Conservation (phyloP, 2,797 vertebrate genomes). For the Oophaga sylvatica region DNA sequence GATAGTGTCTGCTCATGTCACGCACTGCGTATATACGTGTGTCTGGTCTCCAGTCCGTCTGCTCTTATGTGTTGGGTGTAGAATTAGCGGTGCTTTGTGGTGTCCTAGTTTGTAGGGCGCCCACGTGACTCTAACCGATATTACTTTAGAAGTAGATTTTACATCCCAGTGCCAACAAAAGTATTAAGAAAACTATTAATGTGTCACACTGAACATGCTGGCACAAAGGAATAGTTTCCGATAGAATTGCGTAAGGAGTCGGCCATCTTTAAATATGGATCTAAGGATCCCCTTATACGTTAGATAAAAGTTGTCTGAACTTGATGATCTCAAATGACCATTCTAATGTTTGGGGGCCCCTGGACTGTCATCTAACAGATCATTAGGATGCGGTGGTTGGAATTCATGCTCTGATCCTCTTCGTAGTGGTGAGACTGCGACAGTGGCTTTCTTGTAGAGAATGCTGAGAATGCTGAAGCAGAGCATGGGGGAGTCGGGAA, state of each 20-base stretch:
- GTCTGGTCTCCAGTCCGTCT: not conserved
- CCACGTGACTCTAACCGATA: not conserved
- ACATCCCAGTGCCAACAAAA: not conserved
- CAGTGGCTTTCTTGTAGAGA: too few species aligned
- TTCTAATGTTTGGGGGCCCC: too few species aligned
- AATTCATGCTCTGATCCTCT: too few species aligned
- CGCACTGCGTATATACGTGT: not conserved
- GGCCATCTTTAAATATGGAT: not conserved
- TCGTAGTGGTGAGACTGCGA: too few species aligned
- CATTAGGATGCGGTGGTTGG: too few species aligned
- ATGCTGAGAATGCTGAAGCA: too few species aligned
- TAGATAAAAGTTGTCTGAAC: too few species aligned
- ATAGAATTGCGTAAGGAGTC: not conserved
- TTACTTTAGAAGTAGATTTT: constrained; percentile 6
- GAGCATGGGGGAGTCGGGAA: too few species aligned
- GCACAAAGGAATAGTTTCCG: not conserved
- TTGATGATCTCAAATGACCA: too few species aligned
- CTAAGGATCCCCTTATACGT: too few species aligned
- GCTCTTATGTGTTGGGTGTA: not conserved
- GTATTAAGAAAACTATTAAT: not conserved
- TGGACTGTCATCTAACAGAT: too few species aligned
- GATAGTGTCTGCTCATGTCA: not conserved
- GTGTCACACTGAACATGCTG: not conserved
- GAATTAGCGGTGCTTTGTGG: not conserved
- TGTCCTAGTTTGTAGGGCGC: not conserved